These are phyloP conservation scores for Apteryx mantelli DNA, from an alignment of 2,113 vertebrate genomes.

Conservation along the genomic window DNA sequence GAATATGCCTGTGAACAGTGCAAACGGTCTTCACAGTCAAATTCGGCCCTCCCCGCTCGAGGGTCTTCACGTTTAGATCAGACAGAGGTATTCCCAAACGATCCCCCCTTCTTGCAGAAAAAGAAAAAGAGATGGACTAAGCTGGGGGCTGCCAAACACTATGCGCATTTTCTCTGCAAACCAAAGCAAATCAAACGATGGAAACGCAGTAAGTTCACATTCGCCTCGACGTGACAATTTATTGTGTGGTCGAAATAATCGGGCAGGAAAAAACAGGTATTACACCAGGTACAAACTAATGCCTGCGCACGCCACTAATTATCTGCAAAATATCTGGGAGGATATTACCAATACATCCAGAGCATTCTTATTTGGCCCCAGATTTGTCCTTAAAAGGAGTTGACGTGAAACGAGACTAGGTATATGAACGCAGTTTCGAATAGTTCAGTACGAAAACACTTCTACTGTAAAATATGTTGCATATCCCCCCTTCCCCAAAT, in stretches of 20 bases:
- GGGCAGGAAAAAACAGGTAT: neutral
- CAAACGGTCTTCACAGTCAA: slow-evolving; percentile 22
- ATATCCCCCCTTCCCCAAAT: neutral
- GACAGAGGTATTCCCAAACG: slow-evolving; percentile 7
- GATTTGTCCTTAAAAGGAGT: slow-evolving; percentile 42
- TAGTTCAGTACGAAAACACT: neutral
- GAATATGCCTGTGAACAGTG: slow-evolving; percentile 20
- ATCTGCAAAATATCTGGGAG: neutral
- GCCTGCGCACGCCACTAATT: neutral
- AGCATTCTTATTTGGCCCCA: neutral
- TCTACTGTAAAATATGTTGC: neutral
- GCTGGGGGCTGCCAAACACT: neutral
- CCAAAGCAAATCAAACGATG: neutral
- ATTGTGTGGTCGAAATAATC: slow-evolving; percentile 1
- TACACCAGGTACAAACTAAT: neutral
- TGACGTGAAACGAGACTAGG: neutral
- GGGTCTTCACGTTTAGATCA: neutral
- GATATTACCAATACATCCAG: neutral
- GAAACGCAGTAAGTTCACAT: neutral
- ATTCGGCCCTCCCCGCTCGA: slow-evolving; percentile 16
- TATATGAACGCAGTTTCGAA: slow-evolving; percentile 7
- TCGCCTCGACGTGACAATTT: neutral
- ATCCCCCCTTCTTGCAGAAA: neutral
- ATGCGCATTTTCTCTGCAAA: neutral
- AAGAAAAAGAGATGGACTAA: neutral